Evolutionary conservation across 2,888 invertebrate genomes (phyloP).

Genomic region (Agapostemon virescens): DNA sequence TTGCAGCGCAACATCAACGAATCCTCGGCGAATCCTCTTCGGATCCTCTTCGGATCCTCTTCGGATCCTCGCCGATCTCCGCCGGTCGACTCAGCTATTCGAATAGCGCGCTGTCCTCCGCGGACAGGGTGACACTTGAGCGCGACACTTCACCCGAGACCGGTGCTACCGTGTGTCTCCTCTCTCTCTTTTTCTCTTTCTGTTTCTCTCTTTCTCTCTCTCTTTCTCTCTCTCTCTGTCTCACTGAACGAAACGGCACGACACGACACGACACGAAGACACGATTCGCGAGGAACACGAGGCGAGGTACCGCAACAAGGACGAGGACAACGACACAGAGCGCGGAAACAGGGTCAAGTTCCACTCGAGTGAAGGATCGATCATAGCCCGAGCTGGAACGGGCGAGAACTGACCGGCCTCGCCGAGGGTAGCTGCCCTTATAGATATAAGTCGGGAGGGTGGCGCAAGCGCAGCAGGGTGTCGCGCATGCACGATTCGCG

Average conservation of each 20-base stretch:
- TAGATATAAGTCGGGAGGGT: conserved; percentile 69
- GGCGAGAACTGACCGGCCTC: conserved; percentile 71
- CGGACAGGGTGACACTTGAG: conserved; percentile 24
- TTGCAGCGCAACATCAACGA: not conserved
- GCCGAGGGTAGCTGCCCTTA: conserved; percentile 70
- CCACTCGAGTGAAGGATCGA: not conserved
- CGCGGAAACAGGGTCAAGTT: conserved; percentile 15
- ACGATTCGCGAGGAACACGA: not conserved
- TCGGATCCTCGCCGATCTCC: not conserved
- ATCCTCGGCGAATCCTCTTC: not conserved
- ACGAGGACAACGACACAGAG: not conserved
- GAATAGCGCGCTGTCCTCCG: conserved; percentile 15
- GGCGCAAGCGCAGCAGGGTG: conserved; percentile 60
- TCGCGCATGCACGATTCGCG: conserved; percentile 59
- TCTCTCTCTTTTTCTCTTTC: not conserved
- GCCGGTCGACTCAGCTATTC: not conserved
- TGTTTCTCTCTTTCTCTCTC: not conserved
- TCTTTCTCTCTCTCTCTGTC: not conserved
- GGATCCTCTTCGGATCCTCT: not conserved
- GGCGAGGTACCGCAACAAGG: not conserved
- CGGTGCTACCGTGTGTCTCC: not conserved
- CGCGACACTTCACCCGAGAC: conserved; percentile 35
- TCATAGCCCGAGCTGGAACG: conserved; percentile 62
- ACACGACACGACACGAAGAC: not conserved
- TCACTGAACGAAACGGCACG: not conserved